A percentile compares a stretch with the other conserved stretches of the same genome.
Conservation (phyloP, 2,888 invertebrate genomes). For the Clostera curtula region DNA sequence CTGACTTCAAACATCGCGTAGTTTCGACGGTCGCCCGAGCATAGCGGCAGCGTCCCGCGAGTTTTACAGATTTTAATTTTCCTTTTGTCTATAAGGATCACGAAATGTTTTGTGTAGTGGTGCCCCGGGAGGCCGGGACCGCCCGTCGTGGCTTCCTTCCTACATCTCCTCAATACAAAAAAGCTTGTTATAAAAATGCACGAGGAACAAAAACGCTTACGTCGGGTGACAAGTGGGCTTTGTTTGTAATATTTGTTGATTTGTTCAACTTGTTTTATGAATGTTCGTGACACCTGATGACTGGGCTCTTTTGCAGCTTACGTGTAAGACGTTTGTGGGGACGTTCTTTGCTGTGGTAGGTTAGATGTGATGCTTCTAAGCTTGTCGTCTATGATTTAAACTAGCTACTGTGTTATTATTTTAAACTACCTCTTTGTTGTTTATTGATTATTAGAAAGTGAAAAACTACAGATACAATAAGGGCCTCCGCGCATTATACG, state of each 20-base stretch:
- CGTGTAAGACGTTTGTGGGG: conserved; percentile 14
- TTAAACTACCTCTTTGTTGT: too few relatives aligned
- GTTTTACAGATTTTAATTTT: conserved; percentile 67
- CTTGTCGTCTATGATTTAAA: too few relatives aligned
- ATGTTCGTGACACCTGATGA: conserved; percentile 60
- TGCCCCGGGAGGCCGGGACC: conserved; percentile 64
- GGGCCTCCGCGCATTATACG: too few relatives aligned
- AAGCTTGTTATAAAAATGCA: conserved; percentile 68
- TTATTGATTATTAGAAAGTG: too few relatives aligned
- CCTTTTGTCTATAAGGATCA: conserved; percentile 74
- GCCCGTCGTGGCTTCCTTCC: conserved; percentile 71
- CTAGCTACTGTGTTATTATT: too few relatives aligned
- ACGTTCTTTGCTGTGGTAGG: conserved; percentile 18
- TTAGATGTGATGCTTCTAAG: too few relatives aligned
- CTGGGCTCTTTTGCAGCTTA: conserved; percentile 42
- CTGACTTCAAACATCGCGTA: conserved; percentile 10
- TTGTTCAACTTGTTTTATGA: conserved; percentile 60
- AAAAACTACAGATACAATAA: too few relatives aligned
- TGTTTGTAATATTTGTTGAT: conserved; percentile 70
- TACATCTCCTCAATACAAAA: conserved; percentile 68
- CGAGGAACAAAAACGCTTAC: conserved; percentile 65
- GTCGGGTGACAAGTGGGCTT: conserved; percentile 70
- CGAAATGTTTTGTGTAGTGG: conserved; percentile 71
- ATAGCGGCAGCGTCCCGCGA: conserved; percentile 42
- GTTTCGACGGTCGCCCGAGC: conserved; percentile 20